Evolutionary conservation across 2,888 invertebrate species (phyloP), one percentile per base, ranked within the genome.

Genomic region (Pseudeuparius sepicola): DNA sequence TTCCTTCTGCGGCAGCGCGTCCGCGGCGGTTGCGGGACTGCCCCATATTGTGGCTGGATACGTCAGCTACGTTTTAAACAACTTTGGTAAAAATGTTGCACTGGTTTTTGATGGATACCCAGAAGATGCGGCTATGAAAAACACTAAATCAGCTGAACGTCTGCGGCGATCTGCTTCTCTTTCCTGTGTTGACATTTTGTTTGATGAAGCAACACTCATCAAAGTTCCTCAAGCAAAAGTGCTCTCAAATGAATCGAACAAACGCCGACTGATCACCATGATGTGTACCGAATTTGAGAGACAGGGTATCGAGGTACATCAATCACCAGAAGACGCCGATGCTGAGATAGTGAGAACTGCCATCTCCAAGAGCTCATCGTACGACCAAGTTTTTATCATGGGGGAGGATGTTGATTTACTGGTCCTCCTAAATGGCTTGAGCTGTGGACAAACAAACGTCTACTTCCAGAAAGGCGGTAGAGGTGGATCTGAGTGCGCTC

Each of bases 381-480:
- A n/a, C 20, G 31, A 31, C 14, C 34, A 34, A 34, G 26, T 26
- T 15, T 34, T 27, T 25, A 26, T 27, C 14, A 27, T 34, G 15
- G 26, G 27, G 12, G 27, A 27, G 4, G 27, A 27, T 4, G n/a
- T n/a, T n/a, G n/a, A 13, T 11, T 9, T 11, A 7, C 12, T 10
- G 27, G 27, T 27, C 6, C 4, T 27, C 27, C 27, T 27, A 7
- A 27, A 27, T 13, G 27, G 27, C 4, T 27, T 27, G 11, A 9
- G 18, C 14, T 25, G 16, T 27, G 27, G 26, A 27, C 15, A 34
- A 11, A 26, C 34, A 16, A 34, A 34, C 11, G 27, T 26, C 27
- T 26, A 27, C 27, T 26, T 26, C 13, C 26, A 34, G 34, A 34
- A 34, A 26, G 25, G 27, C 18, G 17, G 26, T 13, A 34, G 26